Conservation (phyloP, 1,140 invertebrate genomes). For the Teleogryllus occipitalis region DNA sequence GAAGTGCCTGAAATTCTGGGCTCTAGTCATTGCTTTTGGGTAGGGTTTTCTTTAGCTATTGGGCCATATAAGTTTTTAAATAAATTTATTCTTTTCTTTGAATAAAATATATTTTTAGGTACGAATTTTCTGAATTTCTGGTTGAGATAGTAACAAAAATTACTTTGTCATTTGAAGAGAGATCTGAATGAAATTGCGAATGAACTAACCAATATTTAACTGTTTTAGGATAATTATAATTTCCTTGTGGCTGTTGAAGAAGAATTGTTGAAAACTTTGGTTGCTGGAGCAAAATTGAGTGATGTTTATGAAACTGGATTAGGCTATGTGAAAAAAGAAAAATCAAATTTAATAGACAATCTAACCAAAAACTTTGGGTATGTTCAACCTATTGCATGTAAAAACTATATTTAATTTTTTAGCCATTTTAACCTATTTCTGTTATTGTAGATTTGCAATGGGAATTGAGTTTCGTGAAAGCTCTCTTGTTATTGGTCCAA, state of each 20-base stretch:
- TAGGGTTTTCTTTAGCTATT: too few species aligned
- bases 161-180: too few species aligned
- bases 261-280: slow-evolving; percentile 76
- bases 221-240: slow-evolving; percentile 77
- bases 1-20: too few species aligned
- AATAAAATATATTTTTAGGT: too few species aligned
- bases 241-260: slow-evolving; percentile 88
- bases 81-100: too few species aligned
- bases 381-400: slow-evolving; percentile 21
- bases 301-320: slow-evolving; percentile 84
- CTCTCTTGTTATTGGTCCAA: slow-evolving; percentile 83
- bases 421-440: background rate
- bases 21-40: too few species aligned
- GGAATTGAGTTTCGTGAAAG: slow-evolving; percentile 98
- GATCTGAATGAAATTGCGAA: background rate
- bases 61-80: too few species aligned
- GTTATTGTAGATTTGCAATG: slow-evolving; percentile 67
- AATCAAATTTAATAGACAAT: slow-evolving; percentile 78
- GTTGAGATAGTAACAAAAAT: too few species aligned
- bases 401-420: background rate
- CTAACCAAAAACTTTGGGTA: slow-evolving; percentile 89
- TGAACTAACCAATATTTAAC: background rate
- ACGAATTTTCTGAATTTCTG: too few species aligned
- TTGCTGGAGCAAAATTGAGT: slow-evolving; percentile 74
- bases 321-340: slow-evolving; percentile 77